A percentile compares a stretch with the other conserved stretches of the same genome.
Evolutionary conservation across 2,888 invertebrate genomes (phyloP).

Genomic region (Polylopha cassiicola): DNA sequence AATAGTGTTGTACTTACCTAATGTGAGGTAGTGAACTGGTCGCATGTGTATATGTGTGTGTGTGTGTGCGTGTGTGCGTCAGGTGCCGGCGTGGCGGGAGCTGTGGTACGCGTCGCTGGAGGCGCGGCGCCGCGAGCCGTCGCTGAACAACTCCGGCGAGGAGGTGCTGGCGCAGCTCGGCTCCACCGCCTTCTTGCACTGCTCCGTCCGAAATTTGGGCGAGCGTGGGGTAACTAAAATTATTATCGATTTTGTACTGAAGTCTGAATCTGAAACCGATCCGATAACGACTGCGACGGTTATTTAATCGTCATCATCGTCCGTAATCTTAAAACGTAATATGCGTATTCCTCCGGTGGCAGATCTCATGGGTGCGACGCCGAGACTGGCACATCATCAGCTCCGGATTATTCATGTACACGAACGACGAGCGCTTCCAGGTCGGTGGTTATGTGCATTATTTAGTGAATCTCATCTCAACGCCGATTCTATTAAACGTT

Average conservation of each 20-base stretch:
- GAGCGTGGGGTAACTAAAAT: conserved; percentile 83
- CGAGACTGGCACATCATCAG: conserved; percentile 96
- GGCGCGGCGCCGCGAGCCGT: conserved; percentile 60
- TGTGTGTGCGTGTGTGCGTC: conserved; percentile 40
- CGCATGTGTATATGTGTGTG: too few species aligned
- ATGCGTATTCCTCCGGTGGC: conserved; percentile 34
- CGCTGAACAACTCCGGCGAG: conserved; percentile 85
- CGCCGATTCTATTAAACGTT: background rate
- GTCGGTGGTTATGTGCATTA: conserved; percentile 33
- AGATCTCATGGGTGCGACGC: conserved; percentile 95
- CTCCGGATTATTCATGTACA: conserved; percentile 92
- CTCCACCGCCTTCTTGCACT: conserved; percentile 87
- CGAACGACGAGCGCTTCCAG: conserved; percentile 91
- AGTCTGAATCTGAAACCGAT: too few species aligned
- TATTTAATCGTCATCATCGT: background rate
- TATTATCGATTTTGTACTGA: too few species aligned
- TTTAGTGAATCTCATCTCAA: background rate
- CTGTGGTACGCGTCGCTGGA: conserved; percentile 77
- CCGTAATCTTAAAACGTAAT: background rate
- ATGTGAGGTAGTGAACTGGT: too few species aligned
- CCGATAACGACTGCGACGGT: background rate
- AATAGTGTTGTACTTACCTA: too few species aligned
- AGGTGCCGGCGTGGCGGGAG: conserved; percentile 78
- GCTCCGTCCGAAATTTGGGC: conserved; percentile 85
- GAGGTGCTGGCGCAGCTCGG: conserved; percentile 87